A percentile compares a stretch with the other conserved stretches of the same genome.
These are phyloP conservation scores for Apostichopus leukothele DNA, from an alignment of 53 echinoderm and acorn worm genomes.

Conservation along the genomic window DNA sequence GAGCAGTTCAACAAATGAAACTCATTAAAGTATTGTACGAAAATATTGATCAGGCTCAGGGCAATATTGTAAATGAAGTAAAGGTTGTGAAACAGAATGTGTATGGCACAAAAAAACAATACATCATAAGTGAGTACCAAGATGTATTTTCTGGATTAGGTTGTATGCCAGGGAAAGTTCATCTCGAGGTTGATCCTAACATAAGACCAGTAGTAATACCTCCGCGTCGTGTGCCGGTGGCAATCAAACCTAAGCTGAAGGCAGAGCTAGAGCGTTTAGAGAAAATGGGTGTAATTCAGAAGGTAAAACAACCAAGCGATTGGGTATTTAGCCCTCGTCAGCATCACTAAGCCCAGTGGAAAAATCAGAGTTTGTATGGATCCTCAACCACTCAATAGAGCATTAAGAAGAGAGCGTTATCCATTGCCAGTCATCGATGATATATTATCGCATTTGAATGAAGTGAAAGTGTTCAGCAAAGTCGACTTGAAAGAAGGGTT, in stretches of 20 bases:
- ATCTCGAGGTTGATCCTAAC: slow-evolving; percentile 41
- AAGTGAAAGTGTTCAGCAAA: slow-evolving; percentile 57
- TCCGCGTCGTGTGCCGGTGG: slow-evolving; percentile 55
- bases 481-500: slow-evolving; percentile 60
- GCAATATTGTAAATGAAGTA: not conserved
- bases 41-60: slow-evolving; percentile 30
- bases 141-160: slow-evolving; percentile 58
- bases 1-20: slow-evolving; percentile 55
- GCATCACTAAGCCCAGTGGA: slow-evolving; percentile 55
- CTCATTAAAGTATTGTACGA: slow-evolving; percentile 56
- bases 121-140: not conserved
- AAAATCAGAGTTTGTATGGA: slow-evolving; percentile 55
- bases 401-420: slow-evolving; percentile 34
- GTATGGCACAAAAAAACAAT: not conserved
- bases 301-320: slow-evolving; percentile 57
- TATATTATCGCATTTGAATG: not conserved
- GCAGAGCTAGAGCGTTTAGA: slow-evolving; percentile 59
- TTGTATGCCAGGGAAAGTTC: slow-evolving; percentile 55
- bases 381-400: slow-evolving; percentile 14
- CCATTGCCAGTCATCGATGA: slow-evolving; percentile 47
- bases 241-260: slow-evolving; percentile 59
- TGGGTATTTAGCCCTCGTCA: slow-evolving; percentile 61
- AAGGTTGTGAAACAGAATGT: not conserved
- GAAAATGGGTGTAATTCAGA: slow-evolving; percentile 38
- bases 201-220: slow-evolving; percentile 54